Conservation (phyloP, 2,888 invertebrate species). For the Epinotia demarniana region DNA sequence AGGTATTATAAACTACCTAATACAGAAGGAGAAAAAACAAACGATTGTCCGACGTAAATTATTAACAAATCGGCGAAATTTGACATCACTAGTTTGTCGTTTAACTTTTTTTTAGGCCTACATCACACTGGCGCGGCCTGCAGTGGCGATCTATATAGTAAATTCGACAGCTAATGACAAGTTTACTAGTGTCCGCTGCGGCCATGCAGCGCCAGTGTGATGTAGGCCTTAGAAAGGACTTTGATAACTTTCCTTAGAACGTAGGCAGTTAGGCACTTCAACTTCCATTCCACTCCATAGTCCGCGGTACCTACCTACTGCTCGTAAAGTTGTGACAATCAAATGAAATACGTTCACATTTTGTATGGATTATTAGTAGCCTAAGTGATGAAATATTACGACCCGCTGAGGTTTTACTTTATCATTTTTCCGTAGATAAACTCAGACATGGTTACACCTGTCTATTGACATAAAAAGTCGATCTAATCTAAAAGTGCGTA, state of each 20-base stretch:
- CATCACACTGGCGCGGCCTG: too few relatives aligned
- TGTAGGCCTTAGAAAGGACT: too few relatives aligned
- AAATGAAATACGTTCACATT: not conserved
- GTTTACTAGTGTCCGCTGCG: too few relatives aligned
- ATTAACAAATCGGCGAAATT: not conserved
- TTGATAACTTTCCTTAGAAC: not conserved
- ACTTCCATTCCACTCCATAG: not conserved
- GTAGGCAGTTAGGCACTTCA: not conserved
- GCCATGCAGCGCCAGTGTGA: too few relatives aligned
- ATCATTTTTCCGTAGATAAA: constrained; percentile 1
- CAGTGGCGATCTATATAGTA: too few relatives aligned
- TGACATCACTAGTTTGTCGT: too few relatives aligned
- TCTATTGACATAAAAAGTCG: not conserved
- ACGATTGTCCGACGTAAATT: not conserved
- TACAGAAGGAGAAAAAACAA: not conserved
- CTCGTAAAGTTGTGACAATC: not conserved
- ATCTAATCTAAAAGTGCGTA: not conserved
- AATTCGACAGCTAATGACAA: too few relatives aligned
- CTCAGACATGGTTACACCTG: not conserved
- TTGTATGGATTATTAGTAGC: not conserved
- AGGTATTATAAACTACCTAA: not conserved
- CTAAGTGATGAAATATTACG: constrained; percentile 4
- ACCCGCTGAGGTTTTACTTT: constrained; percentile 6
- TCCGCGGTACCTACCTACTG: not conserved
- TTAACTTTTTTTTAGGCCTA: too few relatives aligned